phyloP scores from a whole-genome alignment of 2,113 vertebrate genomes.

The Ictalurus punctatus region DNA sequence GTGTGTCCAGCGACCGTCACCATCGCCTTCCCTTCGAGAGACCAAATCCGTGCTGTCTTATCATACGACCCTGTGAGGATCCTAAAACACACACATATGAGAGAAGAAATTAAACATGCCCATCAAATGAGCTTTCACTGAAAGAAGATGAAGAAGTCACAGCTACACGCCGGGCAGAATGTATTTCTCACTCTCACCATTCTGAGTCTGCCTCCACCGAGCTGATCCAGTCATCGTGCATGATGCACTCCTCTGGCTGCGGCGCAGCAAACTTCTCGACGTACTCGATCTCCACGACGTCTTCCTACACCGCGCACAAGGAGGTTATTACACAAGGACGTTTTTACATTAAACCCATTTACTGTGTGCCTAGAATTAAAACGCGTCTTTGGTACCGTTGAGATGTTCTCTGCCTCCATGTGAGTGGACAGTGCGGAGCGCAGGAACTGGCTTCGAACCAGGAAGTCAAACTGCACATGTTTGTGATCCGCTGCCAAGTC shows the following conservation, averaged over 20 bases:
- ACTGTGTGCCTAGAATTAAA: not conserved
- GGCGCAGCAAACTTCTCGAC: conserved; percentile 91
- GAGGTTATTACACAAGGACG: not conserved
- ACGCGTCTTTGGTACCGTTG: conserved; percentile 76
- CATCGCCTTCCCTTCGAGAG: conserved; percentile 87
- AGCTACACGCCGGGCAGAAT: not conserved
- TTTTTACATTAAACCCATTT: too few species aligned
- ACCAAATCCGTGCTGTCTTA: conserved; percentile 92
- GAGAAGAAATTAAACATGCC: not conserved
- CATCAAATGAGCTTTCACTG: not conserved
- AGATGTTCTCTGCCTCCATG: conserved; percentile 90
- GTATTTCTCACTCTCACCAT: conserved; percentile 75
- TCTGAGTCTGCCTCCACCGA: conserved; percentile 84
- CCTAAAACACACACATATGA: conserved; percentile 69
- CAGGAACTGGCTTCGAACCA: conserved; percentile 91
- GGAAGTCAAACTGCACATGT: conserved; percentile 96
- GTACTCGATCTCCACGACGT: conserved; percentile 94
- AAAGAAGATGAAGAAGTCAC: not conserved
- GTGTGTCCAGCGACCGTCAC: conserved; percentile 86
- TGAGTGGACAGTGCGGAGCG: conserved; percentile 81
- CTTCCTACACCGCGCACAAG: conserved; percentile 80
- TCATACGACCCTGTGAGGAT: conserved; percentile 94
- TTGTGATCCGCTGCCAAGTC: conserved; percentile 81
- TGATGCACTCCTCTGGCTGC: conserved; percentile 92
- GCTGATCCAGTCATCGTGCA: conserved; percentile 98